Percentiles rank a stretch among this genome's conserved stretches.
Conservation (phyloP, 2,113 vertebrate genomes). For the Camarhynchus parvulus region DNA sequence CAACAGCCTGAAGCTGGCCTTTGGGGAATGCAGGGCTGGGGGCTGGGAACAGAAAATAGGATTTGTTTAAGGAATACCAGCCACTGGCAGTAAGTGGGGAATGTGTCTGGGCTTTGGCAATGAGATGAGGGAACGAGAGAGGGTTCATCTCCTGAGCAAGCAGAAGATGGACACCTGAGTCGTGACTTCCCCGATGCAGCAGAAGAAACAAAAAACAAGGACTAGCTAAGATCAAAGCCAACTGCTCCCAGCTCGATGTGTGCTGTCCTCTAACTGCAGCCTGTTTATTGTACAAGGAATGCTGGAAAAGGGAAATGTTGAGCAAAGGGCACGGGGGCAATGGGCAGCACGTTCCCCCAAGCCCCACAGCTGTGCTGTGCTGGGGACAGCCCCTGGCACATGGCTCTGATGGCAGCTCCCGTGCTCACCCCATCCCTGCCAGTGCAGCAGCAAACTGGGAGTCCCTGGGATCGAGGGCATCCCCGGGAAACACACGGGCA, state of each 20-base stretch:
- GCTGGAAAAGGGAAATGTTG: neutral
- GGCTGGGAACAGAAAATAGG: neutral
- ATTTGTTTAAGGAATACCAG: neutral
- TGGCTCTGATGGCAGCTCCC: fast-evolving
- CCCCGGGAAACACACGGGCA: fast-evolving
- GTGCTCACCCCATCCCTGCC: fast-evolving
- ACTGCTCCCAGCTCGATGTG: neutral
- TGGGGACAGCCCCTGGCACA: neutral
- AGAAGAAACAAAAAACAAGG: neutral
- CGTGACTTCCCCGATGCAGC: neutral
- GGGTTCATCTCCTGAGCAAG: neutral
- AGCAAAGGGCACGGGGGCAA: neutral
- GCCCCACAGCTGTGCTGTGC: neutral
- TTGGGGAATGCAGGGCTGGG: neutral
- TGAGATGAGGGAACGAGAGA: fast-evolving
- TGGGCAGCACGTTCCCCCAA: fast-evolving
- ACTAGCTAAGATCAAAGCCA: neutral
- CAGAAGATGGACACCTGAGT: neutral
- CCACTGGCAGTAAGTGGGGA: neutral
- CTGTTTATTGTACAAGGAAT: neutral
- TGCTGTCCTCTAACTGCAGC: neutral
- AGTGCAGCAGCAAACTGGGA: neutral
- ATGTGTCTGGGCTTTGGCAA: neutral
- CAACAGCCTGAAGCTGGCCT: neutral
- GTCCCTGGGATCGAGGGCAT: neutral